A percentile compares a stretch with the other conserved stretches of the same genome.
Evolutionary conservation across 35 echinoderm and acorn worm species (phyloP).

Genomic region (Ophiothrix spiculata): DNA sequence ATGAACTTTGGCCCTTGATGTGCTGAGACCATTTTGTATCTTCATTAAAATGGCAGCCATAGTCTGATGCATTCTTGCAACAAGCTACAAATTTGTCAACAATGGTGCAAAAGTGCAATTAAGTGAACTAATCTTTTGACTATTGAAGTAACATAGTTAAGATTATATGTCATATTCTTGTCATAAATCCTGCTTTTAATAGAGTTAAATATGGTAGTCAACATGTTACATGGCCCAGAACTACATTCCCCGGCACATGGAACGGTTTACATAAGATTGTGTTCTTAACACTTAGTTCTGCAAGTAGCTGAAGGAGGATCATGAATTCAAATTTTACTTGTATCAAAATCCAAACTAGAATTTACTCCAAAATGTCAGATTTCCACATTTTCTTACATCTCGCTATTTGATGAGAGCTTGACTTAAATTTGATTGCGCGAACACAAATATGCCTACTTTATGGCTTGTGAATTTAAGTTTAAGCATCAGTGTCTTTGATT

Average conservation of each 20-base stretch:
- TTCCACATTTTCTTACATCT: not conserved
- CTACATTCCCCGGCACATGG: not conserved
- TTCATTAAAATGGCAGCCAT: too few species aligned
- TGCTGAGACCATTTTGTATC: not conserved
- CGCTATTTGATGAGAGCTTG: not conserved
- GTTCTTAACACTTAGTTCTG: not conserved
- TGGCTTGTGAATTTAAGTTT: not conserved
- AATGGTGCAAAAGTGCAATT: too few species aligned
- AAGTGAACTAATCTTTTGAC: too few species aligned
- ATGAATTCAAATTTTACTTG: not conserved
- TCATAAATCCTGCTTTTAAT: too few species aligned
- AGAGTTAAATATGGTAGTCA: too few species aligned
- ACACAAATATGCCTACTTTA: not conserved
- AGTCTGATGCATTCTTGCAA: too few species aligned
- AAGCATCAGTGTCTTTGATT: not conserved
- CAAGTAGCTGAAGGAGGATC: not conserved
- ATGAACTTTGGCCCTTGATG: not conserved
- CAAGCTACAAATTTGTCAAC: too few species aligned
- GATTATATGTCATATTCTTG: too few species aligned
- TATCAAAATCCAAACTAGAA: not conserved
- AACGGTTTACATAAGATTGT: constrained; percentile 9
- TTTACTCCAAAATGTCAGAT: not conserved
- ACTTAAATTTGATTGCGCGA: not conserved
- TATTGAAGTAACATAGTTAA: too few species aligned
- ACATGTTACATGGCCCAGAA: too few species aligned